Conservation (phyloP, 2,113 vertebrate species). For the Seriola rivoliana region DNA sequence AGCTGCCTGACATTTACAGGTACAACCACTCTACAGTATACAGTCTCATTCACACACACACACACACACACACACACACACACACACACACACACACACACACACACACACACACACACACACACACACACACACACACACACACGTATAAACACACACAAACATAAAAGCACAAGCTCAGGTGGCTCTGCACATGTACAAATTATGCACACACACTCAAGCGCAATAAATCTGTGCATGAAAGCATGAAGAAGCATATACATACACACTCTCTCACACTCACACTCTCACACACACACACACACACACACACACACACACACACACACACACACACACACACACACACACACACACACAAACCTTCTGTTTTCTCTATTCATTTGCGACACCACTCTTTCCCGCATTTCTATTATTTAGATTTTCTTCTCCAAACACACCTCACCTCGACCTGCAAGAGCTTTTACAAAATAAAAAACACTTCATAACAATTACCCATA, state of each 20-base stretch:
- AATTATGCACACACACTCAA: slow-evolving; percentile 28
- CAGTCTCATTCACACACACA: not conserved
- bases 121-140: not conserved
- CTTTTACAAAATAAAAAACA: not conserved
- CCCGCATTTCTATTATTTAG: not conserved
- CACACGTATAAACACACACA: not conserved
- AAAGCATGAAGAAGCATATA: slow-evolving; percentile 32
- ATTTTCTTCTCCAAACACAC: not conserved
- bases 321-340: not conserved
- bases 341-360: slow-evolving; percentile 3
- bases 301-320: slow-evolving; percentile 1
- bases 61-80: not conserved
- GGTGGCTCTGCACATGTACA: not conserved
- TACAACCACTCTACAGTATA: slow-evolving; percentile 32
- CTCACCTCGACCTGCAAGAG: not conserved
- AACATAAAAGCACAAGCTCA: not conserved
- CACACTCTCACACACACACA: not conserved
- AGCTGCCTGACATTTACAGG: slow-evolving; percentile 69
- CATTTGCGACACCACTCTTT: not conserved
- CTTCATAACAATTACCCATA: not conserved
- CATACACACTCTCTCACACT: not conserved
- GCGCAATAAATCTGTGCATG: slow-evolving; percentile 50
- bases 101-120: too few species aligned
- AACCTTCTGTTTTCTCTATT: not conserved
- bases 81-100: not conserved